Conservation (phyloP, 2,797 vertebrate genomes). For the Sternotherus odoratus region DNA sequence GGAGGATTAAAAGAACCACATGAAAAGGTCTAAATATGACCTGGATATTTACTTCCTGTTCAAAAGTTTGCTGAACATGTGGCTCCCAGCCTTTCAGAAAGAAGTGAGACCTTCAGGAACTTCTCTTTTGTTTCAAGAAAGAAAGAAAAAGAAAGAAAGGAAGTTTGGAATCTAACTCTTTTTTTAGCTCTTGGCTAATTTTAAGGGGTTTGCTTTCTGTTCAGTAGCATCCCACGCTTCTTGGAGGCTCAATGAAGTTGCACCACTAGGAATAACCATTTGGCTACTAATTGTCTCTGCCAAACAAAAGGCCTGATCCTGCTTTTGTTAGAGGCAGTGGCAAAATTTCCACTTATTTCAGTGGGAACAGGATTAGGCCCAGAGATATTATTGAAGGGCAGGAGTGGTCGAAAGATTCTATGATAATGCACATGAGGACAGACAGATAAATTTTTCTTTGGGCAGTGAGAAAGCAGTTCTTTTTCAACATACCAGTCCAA, state of each 20-base stretch:
- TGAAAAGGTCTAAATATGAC: constrained; percentile 89
- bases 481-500: constrained; percentile 55
- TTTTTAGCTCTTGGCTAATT: not conserved
- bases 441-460: constrained; percentile 4
- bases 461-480: constrained; percentile 57
- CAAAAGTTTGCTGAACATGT: constrained; percentile 93
- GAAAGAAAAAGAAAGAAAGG: not conserved
- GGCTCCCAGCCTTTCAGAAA: constrained; percentile 83
- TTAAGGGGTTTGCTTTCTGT: not conserved
- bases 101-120: constrained; percentile 55
- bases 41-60: constrained; percentile 94
- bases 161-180: constrained; percentile 35
- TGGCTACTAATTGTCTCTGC: not conserved
- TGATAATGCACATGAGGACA: constrained; percentile 53
- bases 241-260: not conserved
- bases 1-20: constrained; percentile 94
- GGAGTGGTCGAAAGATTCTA: constrained; percentile 39
- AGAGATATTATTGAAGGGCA: constrained; percentile 4
- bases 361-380: constrained; percentile 52
- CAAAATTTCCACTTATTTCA: constrained; percentile 43
- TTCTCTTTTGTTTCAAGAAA: constrained; percentile 41
- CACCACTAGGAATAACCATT: not conserved
- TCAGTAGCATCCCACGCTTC: not conserved
- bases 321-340: not conserved
- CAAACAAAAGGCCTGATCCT: not conserved